These are phyloP conservation scores for Palythoa caribaeorum DNA, from an alignment of 92 coral and sea anemone species.

Conservation along the genomic window DNA sequence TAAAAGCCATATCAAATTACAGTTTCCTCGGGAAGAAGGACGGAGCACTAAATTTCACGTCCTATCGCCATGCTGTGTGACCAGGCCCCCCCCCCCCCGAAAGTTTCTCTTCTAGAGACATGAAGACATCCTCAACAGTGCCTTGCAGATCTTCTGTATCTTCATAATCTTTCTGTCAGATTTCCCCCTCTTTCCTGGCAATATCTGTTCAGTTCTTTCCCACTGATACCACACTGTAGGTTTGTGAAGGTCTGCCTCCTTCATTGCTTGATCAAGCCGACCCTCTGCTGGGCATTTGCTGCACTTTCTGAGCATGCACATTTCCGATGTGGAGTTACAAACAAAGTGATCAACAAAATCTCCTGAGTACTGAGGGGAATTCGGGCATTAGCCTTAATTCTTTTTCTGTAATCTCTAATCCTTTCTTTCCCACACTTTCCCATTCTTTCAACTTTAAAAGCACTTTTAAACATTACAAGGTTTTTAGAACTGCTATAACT, in stretches of 20 bases:
- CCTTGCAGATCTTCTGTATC: slow-evolving; percentile 50
- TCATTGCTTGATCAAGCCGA: slow-evolving; percentile 8
- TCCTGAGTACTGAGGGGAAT: slow-evolving; percentile 62
- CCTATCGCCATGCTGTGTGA: no score
- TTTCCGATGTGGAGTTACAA: slow-evolving; percentile 66
- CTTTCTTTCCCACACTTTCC: slow-evolving; percentile 22
- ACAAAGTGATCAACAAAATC: slow-evolving; percentile 67
- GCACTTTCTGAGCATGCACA: slow-evolving; percentile 78
- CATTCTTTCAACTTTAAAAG: neutral
- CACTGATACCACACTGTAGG: slow-evolving; percentile 66
- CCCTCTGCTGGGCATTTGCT: slow-evolving; percentile 26
- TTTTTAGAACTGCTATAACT: slow-evolving; percentile 13
- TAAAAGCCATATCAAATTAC: no score
- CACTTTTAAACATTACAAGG: neutral
- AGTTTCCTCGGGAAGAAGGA: no score
- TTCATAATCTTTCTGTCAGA: slow-evolving; percentile 39
- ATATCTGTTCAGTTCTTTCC: slow-evolving; percentile 46
- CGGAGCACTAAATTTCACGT: no score
- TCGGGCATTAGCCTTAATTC: neutral
- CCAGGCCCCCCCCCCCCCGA: no score
- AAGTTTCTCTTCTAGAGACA: slow-evolving; percentile 18
- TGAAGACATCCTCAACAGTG: slow-evolving; percentile 17
- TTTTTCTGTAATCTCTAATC: slow-evolving; percentile 5
- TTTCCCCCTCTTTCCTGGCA: slow-evolving; percentile 23
- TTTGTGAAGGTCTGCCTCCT: slow-evolving; percentile 4